Base-by-base conservation (phyloP, 2,113 vertebrate species). In the Cranoglanis bouderius region DNA sequence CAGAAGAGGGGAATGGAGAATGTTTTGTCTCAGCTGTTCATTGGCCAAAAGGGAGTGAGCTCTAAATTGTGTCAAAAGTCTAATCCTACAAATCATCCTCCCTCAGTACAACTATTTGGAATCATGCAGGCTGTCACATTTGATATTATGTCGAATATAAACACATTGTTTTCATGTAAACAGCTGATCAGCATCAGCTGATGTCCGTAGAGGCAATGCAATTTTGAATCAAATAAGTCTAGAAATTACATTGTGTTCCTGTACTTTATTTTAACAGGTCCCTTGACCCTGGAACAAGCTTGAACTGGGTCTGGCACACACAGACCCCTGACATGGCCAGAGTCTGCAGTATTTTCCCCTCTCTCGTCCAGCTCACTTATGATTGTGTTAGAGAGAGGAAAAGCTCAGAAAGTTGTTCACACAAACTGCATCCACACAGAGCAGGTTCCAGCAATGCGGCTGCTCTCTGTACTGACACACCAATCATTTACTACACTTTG, bases 291-390 rank as follows among this genome's bases (percentile, higher is more conserved):
- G 32, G 24, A 85, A 85, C 84, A 85, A 70, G 88, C 82, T 82
- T 90, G 85, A 85, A 84, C 84, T 82, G 87, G 87, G 65, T 24
- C 88, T 91, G 91, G 80, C 43, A 81, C 89, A 80, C 19, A 63
- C 5, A 85, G 85, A 83, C 83, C 6, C 12, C 40, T 61, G 89
- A 70, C 89, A 88, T 63, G 88, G 93, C 90, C 93, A 93, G 91
- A 89, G 55, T 82, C 87, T 38, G 81, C 83, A 70, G 82, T 88
- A 94, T 89, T 93, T 92, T 90, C 93, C 93, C 91, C 87, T 90
- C 85, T 90, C 83, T 90, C 91, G 90, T 93, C 92, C 94, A 94
- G 85, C 88, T 89, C 84, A 89, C 90, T 90, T 91, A 92, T 93
- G 92, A 59, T 90, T 88, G 86, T 18, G n/a, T 78, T 49, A 85